These are phyloP conservation scores for Troides aeacus DNA, from an alignment of 2,888 invertebrate species.

Conservation along the genomic window DNA sequence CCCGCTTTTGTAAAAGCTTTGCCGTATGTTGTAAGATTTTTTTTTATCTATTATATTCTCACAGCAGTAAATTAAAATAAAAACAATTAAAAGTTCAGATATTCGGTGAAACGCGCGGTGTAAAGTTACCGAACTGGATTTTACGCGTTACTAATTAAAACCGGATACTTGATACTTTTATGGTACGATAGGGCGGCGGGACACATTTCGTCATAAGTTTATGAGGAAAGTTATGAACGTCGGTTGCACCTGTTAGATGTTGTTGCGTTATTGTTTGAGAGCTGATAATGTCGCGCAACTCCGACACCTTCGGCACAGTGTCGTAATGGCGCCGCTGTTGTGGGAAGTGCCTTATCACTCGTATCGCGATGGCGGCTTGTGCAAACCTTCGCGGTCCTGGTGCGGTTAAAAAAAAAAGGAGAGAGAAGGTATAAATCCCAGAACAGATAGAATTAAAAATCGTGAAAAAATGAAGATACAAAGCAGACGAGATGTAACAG, in stretches of 20 bases:
- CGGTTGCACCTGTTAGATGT: conserved; percentile 23
- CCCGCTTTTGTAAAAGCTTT: conserved; percentile 11
- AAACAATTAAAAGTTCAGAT: too few species aligned
- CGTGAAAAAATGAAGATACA: too few species aligned
- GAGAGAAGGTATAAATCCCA: too few species aligned
- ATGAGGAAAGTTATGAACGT: conserved; percentile 11
- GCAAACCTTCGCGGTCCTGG: conserved; percentile 33
- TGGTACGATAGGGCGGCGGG: background rate
- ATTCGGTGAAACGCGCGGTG: too few species aligned
- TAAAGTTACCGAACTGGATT: background rate
- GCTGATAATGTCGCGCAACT: conserved; percentile 22
- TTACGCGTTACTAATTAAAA: background rate
- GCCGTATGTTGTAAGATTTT: conserved; percentile 3
- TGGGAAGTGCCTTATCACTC: conserved; percentile 39
- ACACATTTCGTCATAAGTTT: conserved; percentile 17
- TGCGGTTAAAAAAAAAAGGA: too few species aligned
- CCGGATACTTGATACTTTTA: conserved; percentile 7
- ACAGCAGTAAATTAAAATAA: too few species aligned
- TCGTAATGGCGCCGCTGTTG: conserved; percentile 38
- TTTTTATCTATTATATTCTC: too few species aligned
- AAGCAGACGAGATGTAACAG: too few species aligned
- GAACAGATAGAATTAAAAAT: too few species aligned
- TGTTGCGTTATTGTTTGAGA: conserved; percentile 28
- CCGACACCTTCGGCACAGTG: conserved; percentile 39
- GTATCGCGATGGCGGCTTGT: conserved; percentile 39